Percentiles rank a stretch among this genome's conserved stretches.
These are phyloP conservation scores for Aegotheles bennettii DNA, from an alignment of 2,113 vertebrate genomes.

Conservation along the genomic window DNA sequence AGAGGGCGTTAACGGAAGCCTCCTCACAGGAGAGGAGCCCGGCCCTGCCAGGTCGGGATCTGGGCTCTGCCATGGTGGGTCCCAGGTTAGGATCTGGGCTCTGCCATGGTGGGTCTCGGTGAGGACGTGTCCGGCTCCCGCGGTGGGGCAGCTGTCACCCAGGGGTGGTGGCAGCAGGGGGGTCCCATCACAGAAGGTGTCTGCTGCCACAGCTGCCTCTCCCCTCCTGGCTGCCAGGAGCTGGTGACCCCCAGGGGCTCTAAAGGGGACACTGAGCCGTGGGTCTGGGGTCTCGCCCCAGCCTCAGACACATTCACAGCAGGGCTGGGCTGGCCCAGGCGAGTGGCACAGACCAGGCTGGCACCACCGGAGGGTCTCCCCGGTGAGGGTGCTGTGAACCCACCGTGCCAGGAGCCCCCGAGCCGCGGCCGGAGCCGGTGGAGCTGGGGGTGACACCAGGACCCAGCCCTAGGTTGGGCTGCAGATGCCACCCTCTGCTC, in stretches of 20 bases:
- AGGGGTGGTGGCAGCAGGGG: not conserved
- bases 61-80: not conserved
- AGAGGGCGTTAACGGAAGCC: not conserved
- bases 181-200: not conserved
- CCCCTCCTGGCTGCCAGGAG: not conserved
- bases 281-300: not conserved
- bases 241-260: fast-evolving
- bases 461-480: not conserved
- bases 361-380: no score
- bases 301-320: fast-evolving
- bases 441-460: no score
- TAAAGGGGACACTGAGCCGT: fast-evolving
- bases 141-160: not conserved
- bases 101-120: fast-evolving
- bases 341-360: not conserved
- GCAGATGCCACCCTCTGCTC: not conserved
- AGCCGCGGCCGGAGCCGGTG: no score
- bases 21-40: not conserved
- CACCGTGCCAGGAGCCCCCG: no score
- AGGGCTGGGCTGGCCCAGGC: fast-evolving
- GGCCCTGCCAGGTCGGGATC: fast-evolving
- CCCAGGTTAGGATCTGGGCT: fast-evolving
- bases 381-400: no score
- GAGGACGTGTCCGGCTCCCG: no score
- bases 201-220: not conserved